Evolutionary conservation across 2,888 invertebrate species (phyloP), one percentile per base, ranked within the genome.

Genomic region (Melieria crassipennis): DNA sequence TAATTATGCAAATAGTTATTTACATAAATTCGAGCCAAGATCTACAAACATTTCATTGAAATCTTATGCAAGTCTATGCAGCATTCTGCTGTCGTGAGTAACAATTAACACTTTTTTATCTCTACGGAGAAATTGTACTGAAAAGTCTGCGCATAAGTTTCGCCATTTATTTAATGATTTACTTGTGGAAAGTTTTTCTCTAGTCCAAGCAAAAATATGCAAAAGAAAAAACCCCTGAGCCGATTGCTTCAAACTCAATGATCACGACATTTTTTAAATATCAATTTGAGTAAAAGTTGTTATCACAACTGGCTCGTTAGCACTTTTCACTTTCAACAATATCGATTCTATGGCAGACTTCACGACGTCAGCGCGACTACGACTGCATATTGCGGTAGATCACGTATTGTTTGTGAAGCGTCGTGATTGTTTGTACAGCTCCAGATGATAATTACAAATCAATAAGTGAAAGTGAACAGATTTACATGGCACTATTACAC

Each of bases 261-360:
- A 30, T 30, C 30, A 30, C 30, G 30, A 30, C 30, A 3, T 30
- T 30, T 30, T 30, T 30, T 30, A 30, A 30, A 30, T 30, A 30
- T 2, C 1, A 30, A 30, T 2, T 30, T 30, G 30, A 30, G 30
- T 30, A 30, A 30, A 30, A 30, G 30, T 30, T 30, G 30, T 30
- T 30, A 30, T 30, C 30, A 3, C 30, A 30, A 30, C 30, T 30
- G 30, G 1, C 30, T 30, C 30, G 80, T 84, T 83, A 77, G 79
- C 83, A 84, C 83, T 81, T 83, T 83, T 84, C 83, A 83, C 83
- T 84, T 83, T 83, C 79, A 77, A 79, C 81, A 56, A 60, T 10
- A 50, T 50, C 11, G 50, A 9, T 9, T 50, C 10, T 11, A 11
- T 50, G 50, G 11, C 11, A 50, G 10, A 50, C 9, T 50, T 11